phyloP scores from a whole-genome alignment of 1,140 invertebrate species.

The Neotoxoptera formosana region DNA sequence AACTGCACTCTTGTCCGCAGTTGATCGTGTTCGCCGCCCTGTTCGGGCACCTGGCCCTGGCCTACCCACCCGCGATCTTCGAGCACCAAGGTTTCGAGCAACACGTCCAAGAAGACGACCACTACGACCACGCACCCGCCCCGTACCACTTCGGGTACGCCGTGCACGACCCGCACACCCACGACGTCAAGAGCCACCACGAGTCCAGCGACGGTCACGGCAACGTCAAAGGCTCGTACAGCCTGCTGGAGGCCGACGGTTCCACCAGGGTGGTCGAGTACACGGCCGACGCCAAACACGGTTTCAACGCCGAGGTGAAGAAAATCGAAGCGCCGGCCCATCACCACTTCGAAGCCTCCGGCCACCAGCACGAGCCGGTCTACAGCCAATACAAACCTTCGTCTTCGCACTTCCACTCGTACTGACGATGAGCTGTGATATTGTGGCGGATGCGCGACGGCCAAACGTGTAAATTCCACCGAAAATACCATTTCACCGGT shows the following conservation, averaged over 20 bases:
- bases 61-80: slow-evolving; percentile 60
- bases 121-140: slow-evolving; percentile 59
- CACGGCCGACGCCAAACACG: slow-evolving; percentile 69
- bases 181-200: slow-evolving; percentile 59
- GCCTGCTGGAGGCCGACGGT: slow-evolving; percentile 2
- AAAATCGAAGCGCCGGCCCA: background rate
- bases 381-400: background rate
- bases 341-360: too few species aligned
- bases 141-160: slow-evolving; percentile 67
- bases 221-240: slow-evolving; percentile 58
- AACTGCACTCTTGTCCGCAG: too few species aligned
- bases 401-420: background rate
- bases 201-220: slow-evolving; percentile 62
- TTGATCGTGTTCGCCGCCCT: slow-evolving; percentile 64
- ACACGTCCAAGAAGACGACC: slow-evolving; percentile 35
- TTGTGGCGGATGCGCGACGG: background rate
- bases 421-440: too few species aligned
- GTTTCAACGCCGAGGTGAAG: slow-evolving; percentile 65
- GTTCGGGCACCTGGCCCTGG: slow-evolving; percentile 62
- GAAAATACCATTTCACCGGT: background rate
- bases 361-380: background rate
- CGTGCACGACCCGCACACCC: slow-evolving; percentile 66
- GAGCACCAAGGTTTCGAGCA: slow-evolving; percentile 50
- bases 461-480: background rate
- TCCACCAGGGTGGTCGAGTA: slow-evolving; percentile 64